Evolutionary conservation across 2,113 vertebrate species (phyloP).

Genomic region (Zapornia atra): DNA sequence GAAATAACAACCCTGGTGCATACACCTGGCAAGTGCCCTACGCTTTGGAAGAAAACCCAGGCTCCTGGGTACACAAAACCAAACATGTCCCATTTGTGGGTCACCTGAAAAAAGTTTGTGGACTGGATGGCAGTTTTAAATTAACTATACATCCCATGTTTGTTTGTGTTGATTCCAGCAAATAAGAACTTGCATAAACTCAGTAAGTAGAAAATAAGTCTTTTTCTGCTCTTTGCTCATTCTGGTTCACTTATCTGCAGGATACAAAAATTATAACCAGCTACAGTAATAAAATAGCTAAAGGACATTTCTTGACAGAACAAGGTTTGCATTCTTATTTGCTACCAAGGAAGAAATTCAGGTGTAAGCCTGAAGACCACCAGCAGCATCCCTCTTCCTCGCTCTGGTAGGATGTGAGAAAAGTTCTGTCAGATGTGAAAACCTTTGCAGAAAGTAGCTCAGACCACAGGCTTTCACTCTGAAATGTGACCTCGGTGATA

Average conservation of each 20-base stretch:
- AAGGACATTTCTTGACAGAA: not conserved
- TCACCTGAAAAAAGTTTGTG: not conserved
- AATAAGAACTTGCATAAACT: not conserved
- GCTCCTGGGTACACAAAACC: not conserved
- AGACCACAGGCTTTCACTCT: fast-evolving
- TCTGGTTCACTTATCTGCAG: not conserved
- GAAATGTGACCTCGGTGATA: not conserved
- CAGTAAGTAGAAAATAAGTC: not conserved
- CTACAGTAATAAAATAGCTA: not conserved
- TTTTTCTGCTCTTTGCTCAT: not conserved
- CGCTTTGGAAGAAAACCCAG: not conserved
- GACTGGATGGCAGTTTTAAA: not conserved
- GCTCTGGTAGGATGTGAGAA: not conserved
- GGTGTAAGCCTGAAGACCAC: not conserved
- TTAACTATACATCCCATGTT: not conserved
- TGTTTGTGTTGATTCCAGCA: not conserved
- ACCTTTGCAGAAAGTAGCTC: not conserved
- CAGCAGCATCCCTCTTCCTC: not conserved
- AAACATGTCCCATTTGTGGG: not conserved
- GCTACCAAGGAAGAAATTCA: not conserved
- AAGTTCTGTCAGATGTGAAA: not conserved
- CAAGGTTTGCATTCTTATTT: not conserved
- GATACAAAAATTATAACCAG: not conserved
- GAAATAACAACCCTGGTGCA: not conserved
- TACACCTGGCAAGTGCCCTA: fast-evolving